Conservation (phyloP, 1,140 invertebrate genomes). For the Brachionus rotundiformis region DNA sequence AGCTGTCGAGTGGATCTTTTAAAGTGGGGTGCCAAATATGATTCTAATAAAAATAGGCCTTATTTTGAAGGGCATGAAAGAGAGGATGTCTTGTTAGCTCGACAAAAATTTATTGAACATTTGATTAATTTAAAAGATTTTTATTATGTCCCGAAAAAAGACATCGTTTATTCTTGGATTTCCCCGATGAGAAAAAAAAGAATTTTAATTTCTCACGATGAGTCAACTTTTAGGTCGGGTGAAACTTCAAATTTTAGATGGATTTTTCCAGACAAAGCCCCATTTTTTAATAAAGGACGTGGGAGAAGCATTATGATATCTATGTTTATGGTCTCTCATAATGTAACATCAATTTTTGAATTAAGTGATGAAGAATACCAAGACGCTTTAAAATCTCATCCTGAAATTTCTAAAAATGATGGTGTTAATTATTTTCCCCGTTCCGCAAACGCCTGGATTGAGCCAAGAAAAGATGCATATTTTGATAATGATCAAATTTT, state of each 20-base stretch:
- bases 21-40: background rate
- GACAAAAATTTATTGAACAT: constrained; percentile 19
- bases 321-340: background rate
- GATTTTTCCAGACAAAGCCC: background rate
- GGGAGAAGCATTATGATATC: background rate
- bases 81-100: background rate
- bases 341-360: constrained; percentile 2
- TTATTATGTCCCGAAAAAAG: background rate
- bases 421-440: background rate
- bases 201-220: background rate
- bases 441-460: background rate
- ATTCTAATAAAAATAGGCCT: background rate
- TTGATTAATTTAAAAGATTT: background rate
- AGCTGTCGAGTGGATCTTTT: constrained; percentile 3
- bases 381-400: background rate
- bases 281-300: constrained; percentile 16
- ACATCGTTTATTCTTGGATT: background rate
- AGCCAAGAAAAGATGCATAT: background rate
- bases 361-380: background rate
- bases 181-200: background rate
- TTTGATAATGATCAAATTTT: background rate
- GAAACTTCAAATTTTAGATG: background rate
- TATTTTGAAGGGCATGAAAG: too few relatives aligned
- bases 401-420: background rate
- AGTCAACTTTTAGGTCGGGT: background rate